A percentile compares a stretch with the other conserved stretches of the same genome.
Evolutionary conservation across 2,113 vertebrate species (phyloP).

Genomic region (Tychaedon coryphoeus): DNA sequence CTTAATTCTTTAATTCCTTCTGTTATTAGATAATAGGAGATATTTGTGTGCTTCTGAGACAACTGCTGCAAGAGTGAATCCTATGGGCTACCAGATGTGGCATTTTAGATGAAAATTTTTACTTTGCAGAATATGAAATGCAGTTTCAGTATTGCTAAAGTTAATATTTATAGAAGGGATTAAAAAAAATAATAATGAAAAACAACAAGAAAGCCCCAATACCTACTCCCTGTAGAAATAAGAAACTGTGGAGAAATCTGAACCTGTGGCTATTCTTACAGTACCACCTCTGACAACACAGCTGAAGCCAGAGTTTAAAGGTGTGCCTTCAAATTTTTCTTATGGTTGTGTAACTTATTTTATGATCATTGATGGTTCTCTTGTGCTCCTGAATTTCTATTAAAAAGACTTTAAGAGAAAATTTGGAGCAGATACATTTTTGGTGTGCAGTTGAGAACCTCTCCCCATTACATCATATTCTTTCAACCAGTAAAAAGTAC

Average conservation of each 20-base stretch:
- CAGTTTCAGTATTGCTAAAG: neutral
- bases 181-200: neutral
- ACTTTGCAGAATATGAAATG: neutral
- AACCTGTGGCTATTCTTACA: neutral
- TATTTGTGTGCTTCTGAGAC: neutral
- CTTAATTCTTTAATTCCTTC: neutral
- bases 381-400: neutral
- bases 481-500: neutral
- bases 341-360: neutral
- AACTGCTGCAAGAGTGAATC: neutral
- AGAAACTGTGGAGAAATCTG: neutral
- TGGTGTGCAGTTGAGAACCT: neutral
- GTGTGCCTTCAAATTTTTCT: neutral
- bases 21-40: neutral
- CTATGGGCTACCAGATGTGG: fast-evolving
- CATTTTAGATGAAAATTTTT: neutral
- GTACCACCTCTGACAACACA: neutral
- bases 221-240: neutral
- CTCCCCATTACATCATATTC: neutral
- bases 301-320: neutral
- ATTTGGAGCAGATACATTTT: neutral
- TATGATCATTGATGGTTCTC: neutral
- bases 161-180: neutral
- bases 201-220: neutral
- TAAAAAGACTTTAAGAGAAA: neutral